These are phyloP conservation scores for Penaeus japonicus DNA, from an alignment of 1,140 invertebrate species.

Conservation along the genomic window DNA sequence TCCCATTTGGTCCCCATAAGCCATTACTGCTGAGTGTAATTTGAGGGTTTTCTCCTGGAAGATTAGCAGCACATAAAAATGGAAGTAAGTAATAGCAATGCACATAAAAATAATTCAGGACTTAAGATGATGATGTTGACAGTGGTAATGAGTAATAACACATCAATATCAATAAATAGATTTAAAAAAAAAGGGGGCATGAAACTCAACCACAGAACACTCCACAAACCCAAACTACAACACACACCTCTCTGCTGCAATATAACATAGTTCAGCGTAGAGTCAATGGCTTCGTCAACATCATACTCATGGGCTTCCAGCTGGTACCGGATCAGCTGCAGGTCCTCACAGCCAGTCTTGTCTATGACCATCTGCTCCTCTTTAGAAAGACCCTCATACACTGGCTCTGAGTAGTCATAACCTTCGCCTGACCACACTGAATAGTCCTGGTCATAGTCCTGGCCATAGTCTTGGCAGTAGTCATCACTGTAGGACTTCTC, in stretches of 20 bases:
- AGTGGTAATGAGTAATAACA: not conserved
- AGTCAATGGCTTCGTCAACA: conserved; percentile 45
- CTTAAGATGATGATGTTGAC: not conserved
- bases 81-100: not conserved
- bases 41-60: conserved; percentile 39
- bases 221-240: not conserved
- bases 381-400: conserved; percentile 32
- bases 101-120: too few species aligned
- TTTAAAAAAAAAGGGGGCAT: not conserved
- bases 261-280: conserved; percentile 31
- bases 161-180: not conserved
- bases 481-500: not conserved
- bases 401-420: conserved; percentile 15
- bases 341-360: conserved; percentile 48
- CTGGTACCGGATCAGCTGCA: conserved; percentile 17
- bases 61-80: not conserved
- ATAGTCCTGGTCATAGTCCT: not conserved
- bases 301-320: conserved; percentile 47
- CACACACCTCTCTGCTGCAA: conserved; percentile 36
- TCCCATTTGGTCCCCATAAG: conserved; percentile 31
- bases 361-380: conserved; percentile 27
- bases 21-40: conserved; percentile 22
- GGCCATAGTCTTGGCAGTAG: not conserved
- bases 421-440: not conserved
- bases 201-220: too few species aligned